Percentiles rank a stretch among this genome's conserved stretches.
phyloP scores from a whole-genome alignment of 1,140 invertebrate species.

The Euura lappo region DNA sequence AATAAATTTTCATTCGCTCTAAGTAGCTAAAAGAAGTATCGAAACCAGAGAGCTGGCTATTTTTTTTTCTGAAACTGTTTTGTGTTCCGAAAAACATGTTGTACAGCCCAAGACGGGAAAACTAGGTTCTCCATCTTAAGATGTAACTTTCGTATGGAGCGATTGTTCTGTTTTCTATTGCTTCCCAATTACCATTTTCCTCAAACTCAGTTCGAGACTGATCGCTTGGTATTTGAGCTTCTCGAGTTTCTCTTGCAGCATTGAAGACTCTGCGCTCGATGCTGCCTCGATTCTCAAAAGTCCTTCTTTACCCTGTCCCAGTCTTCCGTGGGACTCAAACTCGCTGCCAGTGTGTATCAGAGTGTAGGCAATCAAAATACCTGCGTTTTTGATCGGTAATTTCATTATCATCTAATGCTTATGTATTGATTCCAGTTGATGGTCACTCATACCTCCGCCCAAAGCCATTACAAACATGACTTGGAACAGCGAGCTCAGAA shows the following conservation, averaged over 20 bases:
- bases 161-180: conserved; percentile 5
- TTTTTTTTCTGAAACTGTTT: no score
- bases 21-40: conserved; percentile 6
- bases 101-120: no score
- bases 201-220: conserved; percentile 31
- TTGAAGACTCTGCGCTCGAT: conserved; percentile 10
- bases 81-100: no score
- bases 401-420: not conserved
- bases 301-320: not conserved
- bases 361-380: conserved; percentile 22
- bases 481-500: conserved; percentile 23
- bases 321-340: not conserved
- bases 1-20: not conserved
- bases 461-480: conserved; percentile 23
- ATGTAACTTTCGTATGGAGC: conserved; percentile 12
- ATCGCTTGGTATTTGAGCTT: conserved; percentile 29
- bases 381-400: conserved; percentile 6
- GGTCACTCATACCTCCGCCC: conserved; percentile 25
- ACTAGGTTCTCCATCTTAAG: no score
- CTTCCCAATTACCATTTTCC: conserved; percentile 28
- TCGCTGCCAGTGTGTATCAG: conserved; percentile 9
- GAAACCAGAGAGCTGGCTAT: no score
- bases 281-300: conserved; percentile 21
- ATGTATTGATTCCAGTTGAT: not conserved
- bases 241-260: conserved; percentile 30